These are phyloP conservation scores for Patella pellucida DNA, from an alignment of 2,888 invertebrate genomes.

Conservation along the genomic window DNA sequence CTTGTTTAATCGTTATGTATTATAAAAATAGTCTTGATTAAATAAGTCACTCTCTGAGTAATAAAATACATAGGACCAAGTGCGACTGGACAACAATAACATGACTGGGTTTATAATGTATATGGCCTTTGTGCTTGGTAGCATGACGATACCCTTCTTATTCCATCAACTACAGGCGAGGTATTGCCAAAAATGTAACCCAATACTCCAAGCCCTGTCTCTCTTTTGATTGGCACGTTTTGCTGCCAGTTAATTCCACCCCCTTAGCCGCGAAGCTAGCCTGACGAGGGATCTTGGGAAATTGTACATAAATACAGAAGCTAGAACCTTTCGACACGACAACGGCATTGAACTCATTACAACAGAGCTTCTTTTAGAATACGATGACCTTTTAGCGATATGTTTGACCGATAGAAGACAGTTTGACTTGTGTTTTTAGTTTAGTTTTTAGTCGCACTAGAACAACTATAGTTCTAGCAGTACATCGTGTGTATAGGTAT, in stretches of 20 bases:
- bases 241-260: conserved; percentile 1
- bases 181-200: conserved; percentile 6
- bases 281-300: not conserved
- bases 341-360: conserved; percentile 9
- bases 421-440: too few species aligned
- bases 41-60: too few species aligned
- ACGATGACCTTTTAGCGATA: not conserved
- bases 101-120: not conserved
- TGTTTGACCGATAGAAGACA: not conserved
- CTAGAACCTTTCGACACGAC: not conserved
- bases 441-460: too few species aligned
- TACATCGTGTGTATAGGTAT: too few species aligned
- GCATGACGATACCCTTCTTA: conserved; percentile 5
- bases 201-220: conserved; percentile 7
- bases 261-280: not conserved
- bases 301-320: conserved; percentile 5
- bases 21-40: too few species aligned
- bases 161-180: not conserved
- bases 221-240: not conserved
- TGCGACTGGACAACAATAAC: too few species aligned
- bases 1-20: too few species aligned
- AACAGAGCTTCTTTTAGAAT: not conserved
- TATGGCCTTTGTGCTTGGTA: conserved; percentile 4
- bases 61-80: too few species aligned
- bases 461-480: too few species aligned